A percentile compares a stretch with the other conserved stretches of the same genome.
Evolutionary conservation across 2,888 invertebrate species (phyloP).

Genomic region (Dynastes tityus): DNA sequence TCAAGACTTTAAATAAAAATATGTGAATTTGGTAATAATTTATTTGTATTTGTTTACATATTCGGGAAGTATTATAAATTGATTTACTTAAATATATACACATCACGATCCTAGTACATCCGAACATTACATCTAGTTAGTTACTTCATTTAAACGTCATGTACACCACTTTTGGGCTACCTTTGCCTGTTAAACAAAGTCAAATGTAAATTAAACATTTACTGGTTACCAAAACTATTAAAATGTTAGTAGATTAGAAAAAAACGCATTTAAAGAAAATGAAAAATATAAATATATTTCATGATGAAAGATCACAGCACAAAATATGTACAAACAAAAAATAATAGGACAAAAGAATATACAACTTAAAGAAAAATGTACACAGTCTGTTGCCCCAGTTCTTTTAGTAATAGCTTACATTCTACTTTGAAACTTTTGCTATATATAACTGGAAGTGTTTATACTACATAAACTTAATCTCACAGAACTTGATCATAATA

Average conservation of each 20-base stretch:
- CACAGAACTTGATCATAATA: constrained; percentile 45
- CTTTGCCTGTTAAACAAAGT: constrained; percentile 52
- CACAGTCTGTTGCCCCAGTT: constrained; percentile 34
- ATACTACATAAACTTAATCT: constrained; percentile 44
- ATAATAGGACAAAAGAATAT: constrained; percentile 50
- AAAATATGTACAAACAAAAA: constrained; percentile 55
- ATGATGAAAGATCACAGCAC: constrained; percentile 55
- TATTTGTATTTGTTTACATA: constrained; percentile 40
- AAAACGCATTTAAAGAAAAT: constrained; percentile 50
- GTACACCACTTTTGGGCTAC: constrained; percentile 40
- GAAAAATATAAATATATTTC: constrained; percentile 51
- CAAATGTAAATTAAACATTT: constrained; percentile 40
- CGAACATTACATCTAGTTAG: constrained; percentile 44
- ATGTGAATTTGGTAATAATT: constrained; percentile 10
- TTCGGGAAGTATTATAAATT: constrained; percentile 13
- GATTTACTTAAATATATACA: constrained; percentile 34
- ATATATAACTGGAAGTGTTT: constrained; percentile 45
- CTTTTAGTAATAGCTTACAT: constrained; percentile 27
- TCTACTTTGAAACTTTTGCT: constrained; percentile 37
- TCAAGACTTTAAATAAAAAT: background rate
- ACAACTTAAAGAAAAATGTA: constrained; percentile 46
- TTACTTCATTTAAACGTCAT: constrained; percentile 41
- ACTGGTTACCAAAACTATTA: background rate
- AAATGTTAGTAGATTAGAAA: constrained; percentile 46
- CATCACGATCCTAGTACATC: constrained; percentile 34